phyloP scores from a whole-genome alignment of 2,797 vertebrate species.

The Lagorchestes hirsutus region DNA sequence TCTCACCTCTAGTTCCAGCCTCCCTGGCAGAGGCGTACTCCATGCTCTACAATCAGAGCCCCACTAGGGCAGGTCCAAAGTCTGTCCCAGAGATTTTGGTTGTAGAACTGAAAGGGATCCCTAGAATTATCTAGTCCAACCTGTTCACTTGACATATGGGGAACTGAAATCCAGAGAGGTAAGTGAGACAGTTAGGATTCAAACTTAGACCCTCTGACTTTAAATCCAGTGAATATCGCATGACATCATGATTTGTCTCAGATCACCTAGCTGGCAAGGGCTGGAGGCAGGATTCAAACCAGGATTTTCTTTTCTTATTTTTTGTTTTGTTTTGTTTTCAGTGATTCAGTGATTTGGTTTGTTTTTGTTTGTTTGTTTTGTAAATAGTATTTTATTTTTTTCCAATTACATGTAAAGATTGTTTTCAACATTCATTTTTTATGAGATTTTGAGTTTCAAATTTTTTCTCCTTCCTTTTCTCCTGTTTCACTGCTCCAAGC shows the following conservation, averaged over 20 bases:
- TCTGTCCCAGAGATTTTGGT: not conserved
- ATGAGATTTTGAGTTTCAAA: too few species aligned
- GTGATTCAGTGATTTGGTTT: too few species aligned
- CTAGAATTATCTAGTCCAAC: not conserved
- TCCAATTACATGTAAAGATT: too few species aligned
- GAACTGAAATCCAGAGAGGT: not conserved
- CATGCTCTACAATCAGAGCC: too few species aligned
- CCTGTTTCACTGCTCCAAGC: too few species aligned
- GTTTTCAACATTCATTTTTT: too few species aligned
- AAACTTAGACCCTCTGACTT: not conserved
- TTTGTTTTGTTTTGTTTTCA: too few species aligned
- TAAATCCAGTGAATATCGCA: not conserved
- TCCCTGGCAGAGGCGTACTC: not conserved
- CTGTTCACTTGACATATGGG: too few species aligned
- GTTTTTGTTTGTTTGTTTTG: too few species aligned
- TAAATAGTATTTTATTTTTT: too few species aligned
- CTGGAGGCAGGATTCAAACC: not conserved
- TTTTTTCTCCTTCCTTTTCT: too few species aligned
- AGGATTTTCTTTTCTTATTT: not conserved
- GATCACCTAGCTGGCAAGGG: not conserved
- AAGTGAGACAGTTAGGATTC: not conserved
- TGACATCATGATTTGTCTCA: not conserved
- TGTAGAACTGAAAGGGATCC: not conserved
- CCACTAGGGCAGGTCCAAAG: not conserved
- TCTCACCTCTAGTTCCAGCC: not conserved